Evolutionary conservation across 2,888 invertebrate species (phyloP).

Genomic region (Cyaniris semiargus): DNA sequence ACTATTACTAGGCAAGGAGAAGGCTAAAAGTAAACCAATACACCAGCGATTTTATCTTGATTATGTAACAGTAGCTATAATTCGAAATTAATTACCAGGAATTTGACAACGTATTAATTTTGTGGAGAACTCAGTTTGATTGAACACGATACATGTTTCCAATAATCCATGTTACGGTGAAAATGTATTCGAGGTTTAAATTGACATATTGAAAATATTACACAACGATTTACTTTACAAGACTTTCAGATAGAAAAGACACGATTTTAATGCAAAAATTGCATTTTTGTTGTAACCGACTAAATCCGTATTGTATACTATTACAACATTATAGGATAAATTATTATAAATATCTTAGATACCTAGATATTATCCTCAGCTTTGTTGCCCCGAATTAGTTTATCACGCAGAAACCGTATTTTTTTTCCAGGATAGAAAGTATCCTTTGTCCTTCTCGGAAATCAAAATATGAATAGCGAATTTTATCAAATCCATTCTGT

Average conservation of each 20-base stretch:
- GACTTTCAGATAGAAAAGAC: background rate
- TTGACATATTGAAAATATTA: constrained; percentile 7
- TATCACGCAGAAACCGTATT: no score
- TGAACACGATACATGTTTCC: constrained; percentile 21
- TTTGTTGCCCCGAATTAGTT: no score
- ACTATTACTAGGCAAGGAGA: background rate
- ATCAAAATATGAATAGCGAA: no score
- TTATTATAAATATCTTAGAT: no score
- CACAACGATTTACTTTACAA: background rate
- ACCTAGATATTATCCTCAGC: no score
- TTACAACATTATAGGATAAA: no score
- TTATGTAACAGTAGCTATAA: background rate
- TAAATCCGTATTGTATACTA: background rate
- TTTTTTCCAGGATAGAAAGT: no score
- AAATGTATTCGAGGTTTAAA: background rate
- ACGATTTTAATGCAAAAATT: background rate
- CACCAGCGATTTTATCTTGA: constrained; percentile 2
- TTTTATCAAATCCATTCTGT: no score
- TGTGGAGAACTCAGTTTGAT: constrained; percentile 25
- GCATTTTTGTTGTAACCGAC: background rate
- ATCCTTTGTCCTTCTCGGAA: no score
- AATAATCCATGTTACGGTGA: background rate
- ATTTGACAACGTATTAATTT: constrained; percentile 20
- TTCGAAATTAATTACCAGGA: constrained; percentile 12
- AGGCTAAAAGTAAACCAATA: background rate